Base-by-base conservation (phyloP, 2,888 invertebrate species). In the Onthophagus sagittarius region DNA sequence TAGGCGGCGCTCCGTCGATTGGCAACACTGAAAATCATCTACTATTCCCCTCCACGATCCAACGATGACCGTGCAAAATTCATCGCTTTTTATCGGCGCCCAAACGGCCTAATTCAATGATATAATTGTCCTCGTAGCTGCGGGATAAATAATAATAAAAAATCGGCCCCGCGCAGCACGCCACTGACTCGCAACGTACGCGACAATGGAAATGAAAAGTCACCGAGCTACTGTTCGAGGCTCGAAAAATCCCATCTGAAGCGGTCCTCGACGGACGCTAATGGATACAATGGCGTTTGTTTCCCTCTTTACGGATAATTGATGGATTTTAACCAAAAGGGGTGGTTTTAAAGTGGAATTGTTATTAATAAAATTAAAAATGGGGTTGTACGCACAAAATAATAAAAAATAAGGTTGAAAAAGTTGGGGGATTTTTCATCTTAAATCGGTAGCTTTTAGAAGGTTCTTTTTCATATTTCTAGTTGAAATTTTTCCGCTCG, bases 21-120 rank as follows among this genome's bases (percentile, higher is more conserved):
- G 67, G 67, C 67, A 67, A 67, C 67, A 67, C 67, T 23, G 31
- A n/a, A n/a, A 64, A 67, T 23, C 67, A 23, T 67, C 67, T 23
- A 23, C 67, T 23, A 15, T 32, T 67, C 67, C 32, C 15, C 67
- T 67, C 67, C 67, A n/a, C 67, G 9, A 23, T 23, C 64, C 23
- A n/a, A n/a, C 9, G 31, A 67, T 67, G 23, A 32, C 67, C 67
- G 23, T 31, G 31, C 67, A 23, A 67, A 67, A 31, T 67, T 67
- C 67, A n/a, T 23, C 23, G 23, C 80, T 83, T 84, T 83, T 83
- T 83, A 81, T 79, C 79, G 75, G 79, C 23, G 67, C 78, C 79
- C 79, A 81, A 82, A 83, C 82, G 78, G 77, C 82, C 81, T 83
- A 84, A 85, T 84, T 85, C 85, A 83, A 83, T 84, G 83, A 84